phyloP scores from a whole-genome alignment of 2,113 vertebrate species.

The Pelecanoides urinatrix region DNA sequence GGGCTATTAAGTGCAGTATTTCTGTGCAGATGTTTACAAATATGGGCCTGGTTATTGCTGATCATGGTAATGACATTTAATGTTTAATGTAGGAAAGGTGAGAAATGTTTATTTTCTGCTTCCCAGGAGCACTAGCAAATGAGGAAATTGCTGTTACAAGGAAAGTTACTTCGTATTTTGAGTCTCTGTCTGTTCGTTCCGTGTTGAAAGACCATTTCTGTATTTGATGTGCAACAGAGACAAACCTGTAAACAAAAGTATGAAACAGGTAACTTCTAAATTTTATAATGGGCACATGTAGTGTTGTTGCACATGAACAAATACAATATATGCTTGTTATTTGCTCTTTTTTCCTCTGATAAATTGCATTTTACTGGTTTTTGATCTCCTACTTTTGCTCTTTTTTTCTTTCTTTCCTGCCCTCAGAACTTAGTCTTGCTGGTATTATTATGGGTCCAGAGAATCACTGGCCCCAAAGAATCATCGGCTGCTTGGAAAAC shows the following conservation, averaged over 20 bases:
- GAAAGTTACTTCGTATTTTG: not conserved
- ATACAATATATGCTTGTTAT: not conserved
- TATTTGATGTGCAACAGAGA: not conserved
- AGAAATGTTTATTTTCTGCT: not conserved
- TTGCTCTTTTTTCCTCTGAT: not conserved
- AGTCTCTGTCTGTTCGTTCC: not conserved
- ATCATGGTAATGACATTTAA: no score
- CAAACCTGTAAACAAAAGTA: not conserved
- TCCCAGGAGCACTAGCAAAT: not conserved
- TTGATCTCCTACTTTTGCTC: not conserved
- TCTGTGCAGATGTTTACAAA: not conserved
- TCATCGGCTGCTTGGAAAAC: not conserved
- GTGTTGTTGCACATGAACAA: not conserved
- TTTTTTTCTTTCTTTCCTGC: not conserved
- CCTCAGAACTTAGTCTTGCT: not conserved
- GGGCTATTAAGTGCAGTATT: not conserved
- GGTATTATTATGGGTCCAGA: no score
- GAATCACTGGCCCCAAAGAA: not conserved
- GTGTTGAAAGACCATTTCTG: not conserved
- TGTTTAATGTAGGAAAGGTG: no score
- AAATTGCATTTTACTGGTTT: not conserved
- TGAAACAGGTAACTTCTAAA: not conserved
- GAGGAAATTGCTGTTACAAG: not conserved
- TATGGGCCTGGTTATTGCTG: not conserved
- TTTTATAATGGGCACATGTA: not conserved